phyloP scores from a whole-genome alignment of 1,140 invertebrate species.

The Acromyrmex charruanus region DNA sequence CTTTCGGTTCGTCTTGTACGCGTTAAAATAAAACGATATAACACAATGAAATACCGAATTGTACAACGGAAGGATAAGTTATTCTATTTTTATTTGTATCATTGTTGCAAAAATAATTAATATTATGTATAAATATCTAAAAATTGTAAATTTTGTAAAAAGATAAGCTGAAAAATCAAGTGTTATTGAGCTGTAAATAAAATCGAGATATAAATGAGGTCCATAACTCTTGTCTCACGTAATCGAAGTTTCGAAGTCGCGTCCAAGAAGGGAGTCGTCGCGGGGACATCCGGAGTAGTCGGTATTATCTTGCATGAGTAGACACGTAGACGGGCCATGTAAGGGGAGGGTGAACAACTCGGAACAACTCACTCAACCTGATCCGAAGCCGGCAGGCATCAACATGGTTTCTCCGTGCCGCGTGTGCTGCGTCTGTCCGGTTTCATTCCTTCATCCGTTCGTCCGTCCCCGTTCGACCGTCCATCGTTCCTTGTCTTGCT shows the following conservation, averaged over 20 bases:
- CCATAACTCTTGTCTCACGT: neutral
- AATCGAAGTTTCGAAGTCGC: conserved; percentile 15
- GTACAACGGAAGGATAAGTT: neutral
- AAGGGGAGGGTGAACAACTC: conserved; percentile 64
- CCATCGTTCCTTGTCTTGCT: conserved; percentile 45
- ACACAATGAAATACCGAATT: neutral
- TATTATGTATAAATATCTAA: conserved; percentile 8
- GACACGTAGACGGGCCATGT: conserved; percentile 57
- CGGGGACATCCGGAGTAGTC: conserved; percentile 71
- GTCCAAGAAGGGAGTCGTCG: conserved; percentile 16
- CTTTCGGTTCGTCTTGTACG: too few species aligned
- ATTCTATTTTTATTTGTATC: too few species aligned
- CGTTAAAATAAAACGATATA: neutral
- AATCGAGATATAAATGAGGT: conserved; percentile 5
- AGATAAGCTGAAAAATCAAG: neutral
- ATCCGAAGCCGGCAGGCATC: conserved; percentile 75
- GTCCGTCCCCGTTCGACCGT: conserved; percentile 43
- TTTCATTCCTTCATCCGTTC: conserved; percentile 62
- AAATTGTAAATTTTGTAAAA: neutral
- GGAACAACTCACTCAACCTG: conserved; percentile 78
- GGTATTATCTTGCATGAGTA: conserved; percentile 68
- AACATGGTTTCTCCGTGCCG: conserved; percentile 67
- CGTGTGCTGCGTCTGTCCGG: conserved; percentile 66
- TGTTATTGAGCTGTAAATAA: neutral
- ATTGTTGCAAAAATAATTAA: conserved; percentile 1